phyloP scores from a whole-genome alignment of 2,113 vertebrate species.

The Rhinopithecus roxellana region DNA sequence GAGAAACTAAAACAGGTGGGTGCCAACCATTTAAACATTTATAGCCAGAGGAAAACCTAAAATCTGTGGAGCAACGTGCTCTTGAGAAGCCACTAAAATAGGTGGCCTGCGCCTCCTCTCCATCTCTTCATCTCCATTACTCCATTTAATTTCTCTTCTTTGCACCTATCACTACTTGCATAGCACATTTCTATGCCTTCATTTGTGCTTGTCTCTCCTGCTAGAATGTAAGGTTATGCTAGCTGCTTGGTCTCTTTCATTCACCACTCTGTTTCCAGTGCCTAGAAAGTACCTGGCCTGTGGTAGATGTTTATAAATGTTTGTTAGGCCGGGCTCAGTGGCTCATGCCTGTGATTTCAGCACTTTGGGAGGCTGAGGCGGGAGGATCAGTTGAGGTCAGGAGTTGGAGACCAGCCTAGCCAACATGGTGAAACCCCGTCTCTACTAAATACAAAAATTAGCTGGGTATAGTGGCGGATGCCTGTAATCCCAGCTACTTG shows the following conservation, averaged over 20 bases:
- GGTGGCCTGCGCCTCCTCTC: background rate
- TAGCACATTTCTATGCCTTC: background rate
- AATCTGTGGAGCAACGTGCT: background rate
- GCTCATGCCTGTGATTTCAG: no score
- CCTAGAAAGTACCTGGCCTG: background rate
- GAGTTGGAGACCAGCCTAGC: no score
- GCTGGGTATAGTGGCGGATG: no score
- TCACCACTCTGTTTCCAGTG: background rate
- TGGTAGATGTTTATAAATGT: background rate
- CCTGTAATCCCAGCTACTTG: no score
- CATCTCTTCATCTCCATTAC: background rate
- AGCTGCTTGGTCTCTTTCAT: background rate
- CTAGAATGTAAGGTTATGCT: background rate
- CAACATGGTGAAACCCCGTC: no score
- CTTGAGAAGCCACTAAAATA: background rate
- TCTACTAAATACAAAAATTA: no score
- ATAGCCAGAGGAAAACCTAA: background rate
- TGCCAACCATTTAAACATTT: background rate
- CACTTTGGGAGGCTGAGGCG: no score
- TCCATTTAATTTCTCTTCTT: background rate
- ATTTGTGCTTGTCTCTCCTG: background rate
- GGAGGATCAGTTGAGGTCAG: no score
- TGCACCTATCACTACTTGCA: background rate
- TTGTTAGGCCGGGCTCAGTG: background rate
- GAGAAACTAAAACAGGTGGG: background rate